Evolutionary conservation across 2,888 invertebrate genomes (phyloP).

Genomic region (Theretra japonica): DNA sequence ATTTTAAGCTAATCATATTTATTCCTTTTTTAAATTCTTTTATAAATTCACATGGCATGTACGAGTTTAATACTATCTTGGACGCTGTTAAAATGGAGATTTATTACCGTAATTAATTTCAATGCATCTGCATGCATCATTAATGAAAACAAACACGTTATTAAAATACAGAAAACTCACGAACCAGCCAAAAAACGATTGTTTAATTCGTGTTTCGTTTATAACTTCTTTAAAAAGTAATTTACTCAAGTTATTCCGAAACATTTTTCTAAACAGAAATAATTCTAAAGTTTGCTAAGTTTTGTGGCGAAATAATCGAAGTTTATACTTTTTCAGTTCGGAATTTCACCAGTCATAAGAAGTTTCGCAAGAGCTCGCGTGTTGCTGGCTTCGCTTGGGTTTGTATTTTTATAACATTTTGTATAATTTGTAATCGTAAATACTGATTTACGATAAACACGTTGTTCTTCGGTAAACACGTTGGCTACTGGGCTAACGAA

Average conservation of each 20-base stretch:
- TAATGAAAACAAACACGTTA: too few relatives aligned
- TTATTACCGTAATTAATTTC: not conserved
- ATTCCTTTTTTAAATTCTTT: too few relatives aligned
- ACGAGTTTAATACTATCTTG: not conserved
- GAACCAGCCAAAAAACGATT: not conserved
- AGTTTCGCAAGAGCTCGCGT: not conserved
- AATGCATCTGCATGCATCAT: not conserved
- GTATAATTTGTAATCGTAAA: not conserved
- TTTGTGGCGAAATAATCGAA: not conserved
- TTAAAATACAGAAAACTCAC: too few relatives aligned
- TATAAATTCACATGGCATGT: too few relatives aligned
- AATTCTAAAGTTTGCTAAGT: slow-evolving; percentile 1
- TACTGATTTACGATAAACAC: too few relatives aligned
- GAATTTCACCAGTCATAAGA: not conserved
- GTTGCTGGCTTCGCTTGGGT: not conserved
- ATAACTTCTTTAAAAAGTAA: not conserved
- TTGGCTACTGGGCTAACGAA: too few relatives aligned
- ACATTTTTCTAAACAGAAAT: slow-evolving; percentile 12
- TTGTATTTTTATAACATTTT: not conserved
- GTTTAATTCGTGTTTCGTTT: not conserved
- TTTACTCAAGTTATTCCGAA: not conserved
- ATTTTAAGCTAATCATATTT: too few relatives aligned
- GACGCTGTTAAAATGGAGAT: not conserved
- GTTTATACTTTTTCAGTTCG: not conserved
- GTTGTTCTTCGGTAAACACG: too few relatives aligned